Evolutionary conservation across 2,888 invertebrate species (phyloP), one percentile per base, ranked within the genome.

Genomic region (Andrena marginata): DNA sequence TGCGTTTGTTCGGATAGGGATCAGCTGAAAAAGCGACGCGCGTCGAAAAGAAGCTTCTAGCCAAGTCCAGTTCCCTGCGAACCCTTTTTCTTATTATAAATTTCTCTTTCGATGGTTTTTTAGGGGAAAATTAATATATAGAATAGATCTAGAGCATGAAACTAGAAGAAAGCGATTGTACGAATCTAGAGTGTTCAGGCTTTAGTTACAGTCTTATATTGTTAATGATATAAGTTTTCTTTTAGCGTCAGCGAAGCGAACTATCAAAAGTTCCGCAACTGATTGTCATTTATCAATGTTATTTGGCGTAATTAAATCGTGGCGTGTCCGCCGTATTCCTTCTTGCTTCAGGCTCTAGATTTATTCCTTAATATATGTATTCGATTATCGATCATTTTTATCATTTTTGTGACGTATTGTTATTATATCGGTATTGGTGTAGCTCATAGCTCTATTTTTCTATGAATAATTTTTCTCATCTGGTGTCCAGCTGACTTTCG

Each of bases 21-120:
- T 20, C 62, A 56, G 67, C 33, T 16, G 70, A 71, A 59, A 81
- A 83, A 77, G 83, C 77, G 67, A 77, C 73, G 81, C 70, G 62
- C 13, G 75, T 74, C 63, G 54, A 48, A 7, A 10, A 4, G 33
- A 31, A 23, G 35, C 29, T 74, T 59, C 13, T 20, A 64, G 10
- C 23, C 10, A 23, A 23, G 20, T 26, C 23, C 56, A 10, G 10
- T 56, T 56, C 23, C 13, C 20, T 8, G 49, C 20, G 48, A 49
- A 20, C 48, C 20, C 5, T 16, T 13, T 33, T 62, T 6, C 2
- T 26, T 42, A n/a, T n/a, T 42, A n/a, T 2, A 51, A 54, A 10
- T 51, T 23, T n/a, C 7, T 33, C 29, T 33, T 35, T 33, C 35
- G 26, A 23, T 51, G n/a, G 26, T 42, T 70, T 23, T 23, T 23